A percentile compares a stretch with the other conserved stretches of the same genome.
phyloP scores from a whole-genome alignment of 2,113 vertebrate species.

The Lampris incognitus region DNA sequence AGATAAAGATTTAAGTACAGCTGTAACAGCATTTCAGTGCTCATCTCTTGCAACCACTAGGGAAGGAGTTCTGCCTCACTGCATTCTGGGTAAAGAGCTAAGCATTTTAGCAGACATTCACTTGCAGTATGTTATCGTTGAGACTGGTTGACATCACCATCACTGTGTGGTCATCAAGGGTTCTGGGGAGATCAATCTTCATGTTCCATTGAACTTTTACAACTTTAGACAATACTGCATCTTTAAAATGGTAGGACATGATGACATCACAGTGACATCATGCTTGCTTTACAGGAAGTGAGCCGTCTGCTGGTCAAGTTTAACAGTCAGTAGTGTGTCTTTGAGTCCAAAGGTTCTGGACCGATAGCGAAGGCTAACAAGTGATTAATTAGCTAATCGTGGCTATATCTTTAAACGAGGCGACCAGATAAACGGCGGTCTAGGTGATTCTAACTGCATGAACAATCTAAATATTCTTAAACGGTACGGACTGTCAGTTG shows the following conservation, averaged over 20 bases:
- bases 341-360: not conserved
- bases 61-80: no score
- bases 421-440: constrained; percentile 25
- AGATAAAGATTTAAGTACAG: no score
- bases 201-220: constrained; percentile 69
- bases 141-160: not conserved
- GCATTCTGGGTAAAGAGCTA: not conserved
- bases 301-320: constrained; percentile 56
- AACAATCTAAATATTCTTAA: constrained; percentile 72
- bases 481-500: constrained; percentile 21
- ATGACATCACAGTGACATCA: constrained; percentile 71
- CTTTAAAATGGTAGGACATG: constrained; percentile 86
- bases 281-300: constrained; percentile 71
- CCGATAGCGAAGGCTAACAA: constrained; percentile 10
- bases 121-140: not conserved
- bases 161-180: constrained; percentile 50
- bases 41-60: no score
- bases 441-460: constrained; percentile 77
- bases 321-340: constrained; percentile 32
- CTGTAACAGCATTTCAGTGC: no score
- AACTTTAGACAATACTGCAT: constrained; percentile 85
- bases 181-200: constrained; percentile 81
- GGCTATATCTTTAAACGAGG: constrained; percentile 26
- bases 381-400: constrained; percentile 31
- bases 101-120: not conserved